Evolutionary conservation across 2,797 vertebrate species (phyloP).

Genomic region (Phaenicophaeus curvirostris): DNA sequence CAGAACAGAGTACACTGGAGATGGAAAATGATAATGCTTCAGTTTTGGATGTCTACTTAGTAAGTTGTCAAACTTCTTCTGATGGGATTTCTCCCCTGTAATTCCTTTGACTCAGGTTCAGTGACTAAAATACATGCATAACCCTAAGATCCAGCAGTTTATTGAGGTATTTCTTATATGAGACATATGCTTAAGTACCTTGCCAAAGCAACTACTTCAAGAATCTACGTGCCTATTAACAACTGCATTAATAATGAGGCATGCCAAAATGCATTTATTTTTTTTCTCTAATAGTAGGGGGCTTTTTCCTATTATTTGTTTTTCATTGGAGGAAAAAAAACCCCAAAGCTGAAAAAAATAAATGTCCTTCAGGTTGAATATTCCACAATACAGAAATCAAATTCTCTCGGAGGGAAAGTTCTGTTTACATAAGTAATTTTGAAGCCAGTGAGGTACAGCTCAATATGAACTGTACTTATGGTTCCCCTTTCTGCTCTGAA

Average conservation of each 20-base stretch:
- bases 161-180: neutral
- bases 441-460: neutral
- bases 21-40: constrained; percentile 91
- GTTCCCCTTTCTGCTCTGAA: neutral
- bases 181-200: neutral
- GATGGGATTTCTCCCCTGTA: neutral
- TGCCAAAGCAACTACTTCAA: neutral
- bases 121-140: neutral
- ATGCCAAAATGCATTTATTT: neutral
- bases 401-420: neutral
- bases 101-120: neutral
- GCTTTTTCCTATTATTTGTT: neutral
- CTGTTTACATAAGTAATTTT: neutral
- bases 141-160: neutral
- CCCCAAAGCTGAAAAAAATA: neutral
- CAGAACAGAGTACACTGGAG: constrained; percentile 91
- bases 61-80: constrained; percentile 74
- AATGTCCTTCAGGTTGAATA: neutral
- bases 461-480: neutral
- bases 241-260: neutral
- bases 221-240: neutral
- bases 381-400: neutral
- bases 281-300: neutral
- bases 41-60: constrained; percentile 93
- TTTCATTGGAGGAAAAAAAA: neutral